Percentiles rank a stretch among this genome's conserved stretches.
Conservation (phyloP, 1,140 invertebrate species). For the Helicoverpa zea region DNA sequence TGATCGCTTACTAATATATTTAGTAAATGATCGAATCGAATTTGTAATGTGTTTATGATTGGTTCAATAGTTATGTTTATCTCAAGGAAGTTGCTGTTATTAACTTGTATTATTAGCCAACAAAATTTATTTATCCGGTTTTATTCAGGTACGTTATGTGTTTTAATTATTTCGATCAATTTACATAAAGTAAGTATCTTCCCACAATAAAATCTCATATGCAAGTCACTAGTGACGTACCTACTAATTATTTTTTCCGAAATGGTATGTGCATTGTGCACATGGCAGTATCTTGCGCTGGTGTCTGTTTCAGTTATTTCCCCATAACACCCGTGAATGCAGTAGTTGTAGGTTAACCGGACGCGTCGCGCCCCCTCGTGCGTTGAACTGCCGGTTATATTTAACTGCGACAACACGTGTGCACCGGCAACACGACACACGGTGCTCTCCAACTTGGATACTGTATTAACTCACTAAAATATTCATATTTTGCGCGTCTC, state of each 20-base stretch:
- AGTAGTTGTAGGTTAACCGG: conserved; percentile 77
- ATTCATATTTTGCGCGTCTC: conserved; percentile 48
- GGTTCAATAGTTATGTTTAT: conserved; percentile 45
- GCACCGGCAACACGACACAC: conserved; percentile 63
- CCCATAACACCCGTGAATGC: conserved; percentile 42
- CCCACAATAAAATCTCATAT: not conserved
- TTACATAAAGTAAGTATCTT: not conserved
- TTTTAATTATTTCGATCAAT: not conserved
- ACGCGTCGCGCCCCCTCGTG: conserved; percentile 75
- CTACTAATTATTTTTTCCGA: not conserved
- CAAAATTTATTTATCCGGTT: not conserved
- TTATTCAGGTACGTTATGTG: not conserved
- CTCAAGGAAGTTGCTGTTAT: conserved; percentile 32
- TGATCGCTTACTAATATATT: conserved; percentile 19
- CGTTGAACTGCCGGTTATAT: conserved; percentile 84
- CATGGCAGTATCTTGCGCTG: not conserved
- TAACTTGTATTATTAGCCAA: conserved; percentile 35
- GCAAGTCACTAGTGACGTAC: not conserved
- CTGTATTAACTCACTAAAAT: conserved; percentile 59
- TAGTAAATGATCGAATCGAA: conserved; percentile 47
- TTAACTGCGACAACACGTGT: conserved; percentile 84
- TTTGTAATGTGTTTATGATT: conserved; percentile 49
- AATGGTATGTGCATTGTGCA: not conserved
- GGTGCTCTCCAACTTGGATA: conserved; percentile 59
- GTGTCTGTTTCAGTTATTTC: conserved; percentile 29